Percentiles rank a stretch among this genome's conserved stretches.
phyloP scores from a whole-genome alignment of 1,140 invertebrate genomes.

The Meteorus sp. region DNA sequence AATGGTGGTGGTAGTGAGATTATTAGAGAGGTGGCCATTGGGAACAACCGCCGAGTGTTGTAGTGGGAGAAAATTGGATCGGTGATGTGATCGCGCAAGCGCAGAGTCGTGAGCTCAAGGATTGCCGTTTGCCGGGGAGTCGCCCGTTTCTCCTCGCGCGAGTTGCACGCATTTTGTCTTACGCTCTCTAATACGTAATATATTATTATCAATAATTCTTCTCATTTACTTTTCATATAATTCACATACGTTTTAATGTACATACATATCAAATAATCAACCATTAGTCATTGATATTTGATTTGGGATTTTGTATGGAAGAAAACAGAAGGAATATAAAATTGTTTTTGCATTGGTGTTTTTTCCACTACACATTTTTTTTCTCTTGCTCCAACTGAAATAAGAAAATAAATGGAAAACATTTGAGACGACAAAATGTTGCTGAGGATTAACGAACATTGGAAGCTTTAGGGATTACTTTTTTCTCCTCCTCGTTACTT shows the following conservation, averaged over 20 bases:
- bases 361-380: too few relatives aligned
- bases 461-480: too few relatives aligned
- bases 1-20: slow-evolving; percentile 1
- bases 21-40: slow-evolving; percentile 7
- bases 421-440: too few relatives aligned
- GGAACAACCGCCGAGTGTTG: background rate
- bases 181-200: slow-evolving; percentile 23
- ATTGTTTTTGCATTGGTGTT: too few relatives aligned
- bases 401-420: too few relatives aligned
- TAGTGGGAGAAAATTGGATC: slow-evolving; percentile 12
- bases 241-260: background rate
- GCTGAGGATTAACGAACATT: too few relatives aligned
- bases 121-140: slow-evolving; percentile 47
- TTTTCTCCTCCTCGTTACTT: too few relatives aligned
- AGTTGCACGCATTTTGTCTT: slow-evolving; percentile 44
- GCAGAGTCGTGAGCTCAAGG: slow-evolving; percentile 34
- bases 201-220: too few relatives aligned
- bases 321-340: background rate
- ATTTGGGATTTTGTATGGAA: background rate
- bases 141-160: slow-evolving; percentile 53
- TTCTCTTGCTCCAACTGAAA: too few relatives aligned
- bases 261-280: too few relatives aligned
- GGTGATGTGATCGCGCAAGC: slow-evolving; percentile 34
- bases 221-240: slow-evolving; percentile 6
- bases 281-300: too few relatives aligned